A percentile compares a stretch with the other conserved stretches of the same genome.
Evolutionary conservation across 2,113 vertebrate genomes (phyloP).

Genomic region (Sula dactylatra): DNA sequence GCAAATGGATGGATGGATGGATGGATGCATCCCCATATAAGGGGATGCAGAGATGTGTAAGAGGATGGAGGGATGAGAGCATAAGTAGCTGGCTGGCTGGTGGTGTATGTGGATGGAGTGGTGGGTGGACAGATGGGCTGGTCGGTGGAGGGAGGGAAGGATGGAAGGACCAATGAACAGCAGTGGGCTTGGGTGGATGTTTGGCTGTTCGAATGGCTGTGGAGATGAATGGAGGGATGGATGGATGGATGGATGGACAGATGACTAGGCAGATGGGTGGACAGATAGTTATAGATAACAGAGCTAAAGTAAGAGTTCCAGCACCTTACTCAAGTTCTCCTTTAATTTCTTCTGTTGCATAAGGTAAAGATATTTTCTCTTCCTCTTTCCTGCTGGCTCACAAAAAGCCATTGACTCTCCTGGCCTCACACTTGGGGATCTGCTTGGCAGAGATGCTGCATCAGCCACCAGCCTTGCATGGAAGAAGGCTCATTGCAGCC

Average conservation of each 20-base stretch:
- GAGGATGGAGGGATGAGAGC: neutral
- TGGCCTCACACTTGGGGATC: neutral
- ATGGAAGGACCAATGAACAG: neutral
- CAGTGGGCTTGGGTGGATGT: neutral
- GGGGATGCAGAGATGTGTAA: neutral
- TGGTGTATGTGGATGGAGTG: rapidly evolving
- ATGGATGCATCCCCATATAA: neutral
- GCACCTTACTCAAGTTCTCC: neutral
- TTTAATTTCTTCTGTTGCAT: neutral
- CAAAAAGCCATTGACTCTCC: neutral
- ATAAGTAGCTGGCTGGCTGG: neutral
- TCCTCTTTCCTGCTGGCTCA: neutral
- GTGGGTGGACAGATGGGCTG: neutral
- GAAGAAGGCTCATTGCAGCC: neutral
- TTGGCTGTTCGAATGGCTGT: neutral
- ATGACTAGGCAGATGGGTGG: neutral
- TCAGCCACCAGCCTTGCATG: neutral
- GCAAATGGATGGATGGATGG: neutral
- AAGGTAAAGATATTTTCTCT: neutral
- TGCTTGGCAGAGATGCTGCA: neutral
- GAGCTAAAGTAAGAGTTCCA: neutral
- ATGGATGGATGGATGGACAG: neutral
- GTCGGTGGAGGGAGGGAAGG: neutral
- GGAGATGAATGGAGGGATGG: neutral
- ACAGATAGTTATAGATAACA: neutral